A percentile compares a stretch with the other conserved stretches of the same genome.
These are phyloP conservation scores for Astropecten irregularis DNA, from an alignment of 53 echinoderm and acorn worm genomes.

Conservation along the genomic window DNA sequence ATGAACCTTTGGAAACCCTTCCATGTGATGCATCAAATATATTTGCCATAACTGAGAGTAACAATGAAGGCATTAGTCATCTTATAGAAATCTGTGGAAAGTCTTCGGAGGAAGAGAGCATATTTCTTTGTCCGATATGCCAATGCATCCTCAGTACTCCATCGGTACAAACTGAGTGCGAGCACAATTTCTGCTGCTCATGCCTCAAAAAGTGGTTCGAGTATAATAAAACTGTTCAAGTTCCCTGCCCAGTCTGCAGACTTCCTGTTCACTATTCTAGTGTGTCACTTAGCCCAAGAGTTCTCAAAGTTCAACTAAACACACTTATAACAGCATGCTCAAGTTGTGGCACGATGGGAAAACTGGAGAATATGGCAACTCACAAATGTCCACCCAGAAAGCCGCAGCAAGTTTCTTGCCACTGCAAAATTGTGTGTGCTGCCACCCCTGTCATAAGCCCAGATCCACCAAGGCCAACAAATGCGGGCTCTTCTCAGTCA, in stretches of 20 bases:
- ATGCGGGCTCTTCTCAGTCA: no score
- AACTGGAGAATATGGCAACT: not conserved
- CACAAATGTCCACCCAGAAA: not conserved
- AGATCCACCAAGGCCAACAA: not conserved
- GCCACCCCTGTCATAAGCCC: not conserved
- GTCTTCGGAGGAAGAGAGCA: not conserved
- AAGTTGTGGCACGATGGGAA: not conserved
- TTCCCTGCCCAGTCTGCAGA: constrained; percentile 15
- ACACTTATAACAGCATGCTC: not conserved
- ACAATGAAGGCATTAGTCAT: not conserved
- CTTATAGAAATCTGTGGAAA: constrained; percentile 9
- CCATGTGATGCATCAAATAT: no score
- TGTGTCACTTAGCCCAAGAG: not conserved
- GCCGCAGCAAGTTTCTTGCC: not conserved
- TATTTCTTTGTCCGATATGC: constrained; percentile 10
- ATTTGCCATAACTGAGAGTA: not conserved
- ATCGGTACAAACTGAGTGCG: not conserved
- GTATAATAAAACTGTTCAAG: not conserved
- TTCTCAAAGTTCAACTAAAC: not conserved
- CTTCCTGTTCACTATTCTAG: not conserved
- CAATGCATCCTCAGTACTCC: constrained; percentile 24
- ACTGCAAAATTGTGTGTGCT: not conserved
- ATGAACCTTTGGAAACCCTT: no score
- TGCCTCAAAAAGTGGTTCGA: not conserved
- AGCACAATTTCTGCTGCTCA: constrained; percentile 3